Base-by-base conservation (phyloP, 2,888 invertebrate species). In the Iselma pallidipennis region DNA sequence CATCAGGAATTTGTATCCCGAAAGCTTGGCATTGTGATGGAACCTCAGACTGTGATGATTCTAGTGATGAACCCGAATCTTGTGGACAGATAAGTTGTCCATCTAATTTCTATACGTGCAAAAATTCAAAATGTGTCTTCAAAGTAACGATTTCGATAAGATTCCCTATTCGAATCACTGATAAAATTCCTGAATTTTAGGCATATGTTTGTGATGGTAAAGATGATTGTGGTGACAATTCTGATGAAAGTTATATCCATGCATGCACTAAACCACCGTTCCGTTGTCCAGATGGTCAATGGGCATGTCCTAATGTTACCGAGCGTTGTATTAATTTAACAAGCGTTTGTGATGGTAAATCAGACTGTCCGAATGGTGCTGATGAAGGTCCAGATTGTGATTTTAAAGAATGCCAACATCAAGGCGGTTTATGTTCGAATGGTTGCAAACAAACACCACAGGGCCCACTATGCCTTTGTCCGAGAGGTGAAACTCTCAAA, bases 311-410 rank as follows among this genome's bases (percentile, higher is more conserved):
- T 0, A 92, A 88, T 0, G 86, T 92, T 0, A 86, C 91, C 0
- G 90, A 87, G 71, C 85, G 87, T 71, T 98, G 98, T 76, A 89
- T 98, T 50, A 95, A 96, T 75, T 83, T 91, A 12, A 91, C 93
- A 0, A 89, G 88, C 67, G 93, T 99, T 0, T 99, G 98, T 80
- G 94, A 99, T 79, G 89, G 88, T 4, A 90, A 89, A 33, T 81
- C 85, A 0, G 95, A 98, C 76, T 99, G 98, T 81, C 98, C 98
- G 0, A 95, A 95, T 76, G 95, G 94, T 0, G 89, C 90, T 0
- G 96, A 96, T 77, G 98, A 99, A 86, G 97, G 98, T 33, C 88
- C 90, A 7, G 91, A 91, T 55, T 98, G 99, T 77, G 94, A 91
- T 73, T 84, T 93, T 52, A 88, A 88, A 0, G 91, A 94, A 74